Conservation (phyloP, 2,888 invertebrate species). For the Rhingia rostrata region DNA sequence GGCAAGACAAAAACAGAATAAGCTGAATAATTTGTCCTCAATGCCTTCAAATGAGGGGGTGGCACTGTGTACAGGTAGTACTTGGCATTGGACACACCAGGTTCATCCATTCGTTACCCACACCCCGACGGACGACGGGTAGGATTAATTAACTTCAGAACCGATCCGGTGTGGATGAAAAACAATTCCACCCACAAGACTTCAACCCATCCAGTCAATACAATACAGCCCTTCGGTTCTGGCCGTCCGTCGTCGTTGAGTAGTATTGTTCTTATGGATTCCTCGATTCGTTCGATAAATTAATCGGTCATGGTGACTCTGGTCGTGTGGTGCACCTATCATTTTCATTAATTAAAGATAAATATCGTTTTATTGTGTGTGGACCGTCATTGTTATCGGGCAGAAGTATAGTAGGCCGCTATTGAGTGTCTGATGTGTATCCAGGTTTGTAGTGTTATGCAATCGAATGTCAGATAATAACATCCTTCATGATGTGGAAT, state of each 20-base stretch:
- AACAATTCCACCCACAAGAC: slow-evolving; percentile 40
- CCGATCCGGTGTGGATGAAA: slow-evolving; percentile 59
- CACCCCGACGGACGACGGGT: slow-evolving; percentile 40
- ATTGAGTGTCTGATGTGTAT: slow-evolving; percentile 33
- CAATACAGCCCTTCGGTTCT: slow-evolving; percentile 18
- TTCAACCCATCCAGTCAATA: not conserved
- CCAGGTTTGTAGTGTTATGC: slow-evolving; percentile 16
- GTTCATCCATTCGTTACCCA: slow-evolving; percentile 46
- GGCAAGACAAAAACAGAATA: slow-evolving; percentile 71
- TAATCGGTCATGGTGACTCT: slow-evolving; percentile 73
- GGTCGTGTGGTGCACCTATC: slow-evolving; percentile 72
- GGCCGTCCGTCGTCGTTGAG: slow-evolving; percentile 7
- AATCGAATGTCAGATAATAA: slow-evolving; percentile 64
- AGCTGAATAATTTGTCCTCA: slow-evolving; percentile 71
- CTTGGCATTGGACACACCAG: slow-evolving; percentile 68
- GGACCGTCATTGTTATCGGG: slow-evolving; percentile 69
- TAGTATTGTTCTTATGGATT: slow-evolving; percentile 69
- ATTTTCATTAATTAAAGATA: slow-evolving; percentile 74
- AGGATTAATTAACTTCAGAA: slow-evolving; percentile 72
- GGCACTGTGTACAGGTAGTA: slow-evolving; percentile 23
- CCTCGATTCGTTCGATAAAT: slow-evolving; percentile 71
- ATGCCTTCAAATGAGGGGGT: slow-evolving; percentile 47
- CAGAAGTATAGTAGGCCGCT: slow-evolving; percentile 7
- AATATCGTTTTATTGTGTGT: slow-evolving; percentile 73
- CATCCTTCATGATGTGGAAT: slow-evolving; percentile 70